Evolutionary conservation across 1,140 invertebrate genomes (phyloP), one percentile per base, ranked within the genome.

Genomic region (Lordiphosa collinella): DNA sequence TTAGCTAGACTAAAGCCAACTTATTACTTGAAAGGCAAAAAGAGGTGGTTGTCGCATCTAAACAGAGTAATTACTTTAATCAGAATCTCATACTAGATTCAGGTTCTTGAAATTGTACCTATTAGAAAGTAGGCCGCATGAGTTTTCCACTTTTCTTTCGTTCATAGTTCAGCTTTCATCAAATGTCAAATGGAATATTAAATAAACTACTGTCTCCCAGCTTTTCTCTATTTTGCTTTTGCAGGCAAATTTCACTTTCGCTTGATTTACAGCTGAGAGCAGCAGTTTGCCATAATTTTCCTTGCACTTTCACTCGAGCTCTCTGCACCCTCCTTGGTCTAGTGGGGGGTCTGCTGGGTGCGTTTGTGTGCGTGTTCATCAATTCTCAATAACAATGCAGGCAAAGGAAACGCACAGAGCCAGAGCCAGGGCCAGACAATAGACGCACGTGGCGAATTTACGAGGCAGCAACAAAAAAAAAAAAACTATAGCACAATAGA

Each of bases 361-460:
- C 4, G 29, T 8, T 43, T 36, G 40, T 29, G 37, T 16, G 34
- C 43, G 36, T 68, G 66, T 65, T 80, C 64, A 80, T 69, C 59
- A 69, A 80, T 79, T 79, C 66, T 57, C 64, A 64, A 68, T 80
- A 75, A 79, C 76, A 79, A 80, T 75, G 69, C 47, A 68, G n/a
- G 43, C 53, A 49, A 47, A 49, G 49, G 38, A 64, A 60, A 44
- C 29, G 48, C 40, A 59, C 8, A 48, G 11, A 29, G 16, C 4
- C 14, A 32, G 10, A 22, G 4, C 25, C 14, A 11, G 46, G 38
- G 29, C 40, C 14, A 54, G 56, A 68, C 63, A 74, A 73, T 65
- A 49, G 61, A 46, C 50, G 48, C 56, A 72, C 55, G 62, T 69
- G 60, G 60, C 34, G 51, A 67, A 71, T 71, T 76, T 78, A 71